phyloP scores from a whole-genome alignment of 2,113 vertebrate species.

The Calidris pugnax region DNA sequence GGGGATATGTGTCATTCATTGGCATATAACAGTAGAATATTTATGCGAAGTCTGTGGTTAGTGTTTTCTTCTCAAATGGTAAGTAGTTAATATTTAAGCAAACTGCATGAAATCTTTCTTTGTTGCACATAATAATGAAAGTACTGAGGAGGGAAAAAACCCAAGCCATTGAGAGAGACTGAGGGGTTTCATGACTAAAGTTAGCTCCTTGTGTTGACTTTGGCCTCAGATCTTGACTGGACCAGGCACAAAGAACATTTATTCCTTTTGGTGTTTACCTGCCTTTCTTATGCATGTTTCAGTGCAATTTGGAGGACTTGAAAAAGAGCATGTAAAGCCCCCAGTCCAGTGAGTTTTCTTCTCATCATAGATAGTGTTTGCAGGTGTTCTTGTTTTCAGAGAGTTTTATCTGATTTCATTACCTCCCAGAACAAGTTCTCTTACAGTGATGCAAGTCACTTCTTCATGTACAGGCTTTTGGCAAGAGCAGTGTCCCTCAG shows the following conservation, averaged over 20 bases:
- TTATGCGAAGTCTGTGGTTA: background rate
- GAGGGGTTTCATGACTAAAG: slow-evolving; percentile 10
- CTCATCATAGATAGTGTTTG: background rate
- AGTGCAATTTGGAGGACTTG: background rate
- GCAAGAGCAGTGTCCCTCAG: background rate
- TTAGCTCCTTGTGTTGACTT: slow-evolving; percentile 5
- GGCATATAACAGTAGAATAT: background rate
- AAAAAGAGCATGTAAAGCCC: background rate
- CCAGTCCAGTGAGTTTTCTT: background rate
- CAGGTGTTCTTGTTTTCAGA: background rate
- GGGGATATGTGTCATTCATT: background rate
- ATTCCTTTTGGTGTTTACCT: background rate
- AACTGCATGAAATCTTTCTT: background rate
- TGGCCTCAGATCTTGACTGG: background rate
- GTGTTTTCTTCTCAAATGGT: background rate
- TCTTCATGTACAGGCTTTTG: background rate
- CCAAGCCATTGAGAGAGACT: background rate
- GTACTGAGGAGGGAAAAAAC: background rate
- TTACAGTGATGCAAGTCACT: background rate
- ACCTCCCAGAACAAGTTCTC: background rate
- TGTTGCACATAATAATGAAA: background rate
- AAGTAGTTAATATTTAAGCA: slow-evolving; percentile 7
- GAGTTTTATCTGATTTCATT: slow-evolving; percentile 9
- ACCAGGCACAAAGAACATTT: background rate
- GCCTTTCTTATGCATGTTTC: background rate